Percentiles rank a stretch among this genome's conserved stretches.
These are phyloP conservation scores for Athalia circularis DNA, from an alignment of 2,888 invertebrate species.

Conservation along the genomic window DNA sequence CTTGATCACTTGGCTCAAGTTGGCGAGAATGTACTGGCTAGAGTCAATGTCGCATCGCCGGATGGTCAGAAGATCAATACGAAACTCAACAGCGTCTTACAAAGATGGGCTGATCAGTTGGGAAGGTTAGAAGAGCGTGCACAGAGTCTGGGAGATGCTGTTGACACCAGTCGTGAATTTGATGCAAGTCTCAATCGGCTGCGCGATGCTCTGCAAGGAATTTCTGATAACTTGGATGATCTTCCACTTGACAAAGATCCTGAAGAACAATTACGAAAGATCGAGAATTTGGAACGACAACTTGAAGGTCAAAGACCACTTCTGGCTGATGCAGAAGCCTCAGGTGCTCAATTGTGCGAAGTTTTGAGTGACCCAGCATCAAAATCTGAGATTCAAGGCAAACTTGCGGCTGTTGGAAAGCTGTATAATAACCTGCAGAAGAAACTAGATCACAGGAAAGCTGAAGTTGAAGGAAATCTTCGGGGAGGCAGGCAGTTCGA, in stretches of 20 bases:
- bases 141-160: constrained; percentile 91
- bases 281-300: constrained; percentile 91
- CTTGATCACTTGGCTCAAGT: constrained; percentile 89
- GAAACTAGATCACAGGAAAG: constrained; percentile 92
- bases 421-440: constrained; percentile 92
- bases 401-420: constrained; percentile 89
- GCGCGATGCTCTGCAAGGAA: constrained; percentile 90
- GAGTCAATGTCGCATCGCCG: constrained; percentile 75
- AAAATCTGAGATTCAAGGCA: constrained; percentile 92
- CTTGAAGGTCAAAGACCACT: constrained; percentile 92
- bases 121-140: constrained; percentile 91
- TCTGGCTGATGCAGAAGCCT: constrained; percentile 90
- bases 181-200: constrained; percentile 90
- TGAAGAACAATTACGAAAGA: constrained; percentile 90
- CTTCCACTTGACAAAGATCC: constrained; percentile 88
- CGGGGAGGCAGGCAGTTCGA: constrained; percentile 94
- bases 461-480: constrained; percentile 90
- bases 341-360: constrained; percentile 90
- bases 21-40: constrained; percentile 84
- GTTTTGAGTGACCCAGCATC: constrained; percentile 94
- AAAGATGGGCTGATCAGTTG: constrained; percentile 88
- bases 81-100: constrained; percentile 84
- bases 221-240: constrained; percentile 91
- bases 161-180: constrained; percentile 94
- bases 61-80: constrained; percentile 82